phyloP scores from a whole-genome alignment of 2,113 vertebrate species.

The Phalacrocorax aristotelis region DNA sequence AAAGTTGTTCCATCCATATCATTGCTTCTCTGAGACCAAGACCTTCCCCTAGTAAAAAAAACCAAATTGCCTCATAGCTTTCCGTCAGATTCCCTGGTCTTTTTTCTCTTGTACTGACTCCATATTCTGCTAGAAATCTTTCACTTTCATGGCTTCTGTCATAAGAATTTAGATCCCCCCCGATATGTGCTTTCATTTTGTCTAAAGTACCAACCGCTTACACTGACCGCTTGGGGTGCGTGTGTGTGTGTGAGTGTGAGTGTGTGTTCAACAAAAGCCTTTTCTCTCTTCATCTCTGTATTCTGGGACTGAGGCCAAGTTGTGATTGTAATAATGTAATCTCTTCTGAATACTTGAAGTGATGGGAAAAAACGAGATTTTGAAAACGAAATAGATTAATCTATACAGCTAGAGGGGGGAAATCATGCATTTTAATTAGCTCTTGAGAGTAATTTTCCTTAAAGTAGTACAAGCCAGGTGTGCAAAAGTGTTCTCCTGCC shows the following conservation, averaged over 20 bases:
- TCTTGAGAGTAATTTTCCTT: conserved; percentile 52
- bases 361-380: conserved; percentile 57
- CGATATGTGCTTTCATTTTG: conserved; percentile 27
- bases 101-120: not conserved
- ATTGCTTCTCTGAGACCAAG: not conserved
- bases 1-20: not conserved
- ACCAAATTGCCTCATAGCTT: not conserved
- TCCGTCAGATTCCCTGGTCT: not conserved
- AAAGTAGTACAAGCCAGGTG: conserved; percentile 60
- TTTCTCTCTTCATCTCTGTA: conserved; percentile 43
- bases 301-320: conserved; percentile 63
- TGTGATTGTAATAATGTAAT: conserved; percentile 63
- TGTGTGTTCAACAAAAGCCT: conserved; percentile 39
- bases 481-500: conserved; percentile 45
- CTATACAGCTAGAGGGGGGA: conserved; percentile 55
- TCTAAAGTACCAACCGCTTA: not conserved
- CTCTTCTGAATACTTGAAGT: conserved; percentile 67
- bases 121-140: not conserved
- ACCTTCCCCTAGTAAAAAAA: not conserved
- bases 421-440: conserved; percentile 49
- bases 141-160: not conserved
- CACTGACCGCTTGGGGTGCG: not conserved
- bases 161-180: not conserved
- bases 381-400: conserved; percentile 68
- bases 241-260: not conserved